Conservation (phyloP, 2,888 invertebrate genomes). For the Entomobrya multifasciata region DNA sequence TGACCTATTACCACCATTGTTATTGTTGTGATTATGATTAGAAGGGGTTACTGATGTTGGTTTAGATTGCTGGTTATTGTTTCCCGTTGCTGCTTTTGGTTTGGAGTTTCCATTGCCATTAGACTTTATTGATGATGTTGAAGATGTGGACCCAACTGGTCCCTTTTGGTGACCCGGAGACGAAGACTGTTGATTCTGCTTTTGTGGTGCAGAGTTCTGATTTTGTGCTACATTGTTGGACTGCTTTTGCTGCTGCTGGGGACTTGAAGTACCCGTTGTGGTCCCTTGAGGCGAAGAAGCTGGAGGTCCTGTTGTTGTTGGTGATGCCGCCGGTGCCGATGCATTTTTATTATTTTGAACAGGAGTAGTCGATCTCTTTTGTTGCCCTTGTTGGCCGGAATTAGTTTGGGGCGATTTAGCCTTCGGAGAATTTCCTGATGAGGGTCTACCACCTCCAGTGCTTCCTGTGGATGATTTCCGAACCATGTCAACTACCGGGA, state of each 20-base stretch:
- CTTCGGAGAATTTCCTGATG: conserved; percentile 22
- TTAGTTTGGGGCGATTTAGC: not conserved
- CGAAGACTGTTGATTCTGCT: not conserved
- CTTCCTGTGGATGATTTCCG: conserved; percentile 28
- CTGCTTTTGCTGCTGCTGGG: conserved; percentile 23
- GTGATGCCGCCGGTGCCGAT: not conserved
- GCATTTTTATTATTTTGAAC: conserved; percentile 4
- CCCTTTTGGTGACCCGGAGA: not conserved
- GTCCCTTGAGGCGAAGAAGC: conserved; percentile 15
- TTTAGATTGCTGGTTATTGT: not conserved
- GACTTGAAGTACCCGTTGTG: not conserved
- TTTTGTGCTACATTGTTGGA: not conserved
- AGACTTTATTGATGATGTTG: conserved; percentile 29
- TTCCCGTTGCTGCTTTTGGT: conserved; percentile 23
- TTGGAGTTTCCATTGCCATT: conserved; percentile 28
- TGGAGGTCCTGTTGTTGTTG: not conserved
- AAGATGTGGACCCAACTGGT: not conserved
- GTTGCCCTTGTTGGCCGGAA: not conserved
- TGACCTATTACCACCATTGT: not conserved
- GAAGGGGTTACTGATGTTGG: not conserved
- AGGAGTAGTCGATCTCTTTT: conserved; percentile 37
- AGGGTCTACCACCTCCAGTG: conserved; percentile 15
- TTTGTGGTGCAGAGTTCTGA: not conserved
- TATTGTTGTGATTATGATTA: conserved; percentile 17
- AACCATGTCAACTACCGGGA: conserved; percentile 10